Evolutionary conservation across 2,797 vertebrate species (phyloP).

Genomic region (Rhynchotus rufescens): DNA sequence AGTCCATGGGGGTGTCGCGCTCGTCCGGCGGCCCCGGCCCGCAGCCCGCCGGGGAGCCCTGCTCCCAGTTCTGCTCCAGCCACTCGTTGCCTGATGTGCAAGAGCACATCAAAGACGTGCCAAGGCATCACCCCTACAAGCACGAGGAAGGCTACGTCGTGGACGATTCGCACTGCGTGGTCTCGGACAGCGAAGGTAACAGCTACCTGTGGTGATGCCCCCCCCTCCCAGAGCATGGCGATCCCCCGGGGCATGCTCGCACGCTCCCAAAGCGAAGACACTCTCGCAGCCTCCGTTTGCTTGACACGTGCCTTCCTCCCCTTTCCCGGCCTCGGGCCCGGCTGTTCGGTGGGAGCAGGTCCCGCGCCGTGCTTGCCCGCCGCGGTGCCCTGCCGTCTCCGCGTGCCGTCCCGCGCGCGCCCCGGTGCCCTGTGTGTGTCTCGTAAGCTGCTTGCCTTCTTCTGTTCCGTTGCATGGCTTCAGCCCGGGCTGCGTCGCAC

Average conservation of each 20-base stretch:
- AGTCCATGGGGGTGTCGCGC: slow-evolving; percentile 87
- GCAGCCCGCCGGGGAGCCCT: slow-evolving; percentile 83
- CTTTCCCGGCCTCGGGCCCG: slow-evolving; percentile 55
- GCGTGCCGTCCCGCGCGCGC: slow-evolving; percentile 1
- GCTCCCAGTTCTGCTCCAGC: slow-evolving; percentile 97
- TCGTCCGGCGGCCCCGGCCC: slow-evolving; percentile 83
- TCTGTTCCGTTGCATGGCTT: slow-evolving; percentile 89
- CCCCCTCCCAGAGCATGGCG: slow-evolving; percentile 74
- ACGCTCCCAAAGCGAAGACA: slow-evolving; percentile 64
- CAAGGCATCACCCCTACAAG: slow-evolving; percentile 95
- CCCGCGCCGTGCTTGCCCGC: slow-evolving; percentile 47
- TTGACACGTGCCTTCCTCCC: slow-evolving; percentile 84
- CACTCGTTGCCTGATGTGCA: slow-evolving; percentile 99
- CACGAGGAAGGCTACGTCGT: slow-evolving; percentile 96
- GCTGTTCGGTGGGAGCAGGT: slow-evolving; percentile 59
- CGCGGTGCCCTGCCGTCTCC: slow-evolving; percentile 9
- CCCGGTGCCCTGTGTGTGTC: slow-evolving; percentile 67
- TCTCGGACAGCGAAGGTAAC: slow-evolving; percentile 99
- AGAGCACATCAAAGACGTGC: slow-evolving; percentile 95
- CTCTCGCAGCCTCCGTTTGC: slow-evolving; percentile 76
- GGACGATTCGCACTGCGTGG: slow-evolving; percentile 98
- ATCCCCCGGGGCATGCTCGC: slow-evolving; percentile 56
- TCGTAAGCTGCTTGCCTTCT: slow-evolving; percentile 74
- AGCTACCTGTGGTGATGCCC: slow-evolving; percentile 86
- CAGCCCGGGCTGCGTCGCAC: slow-evolving; percentile 72